Evolutionary conservation across 1,140 invertebrate species (phyloP).

Genomic region (Drosophila azteca): DNA sequence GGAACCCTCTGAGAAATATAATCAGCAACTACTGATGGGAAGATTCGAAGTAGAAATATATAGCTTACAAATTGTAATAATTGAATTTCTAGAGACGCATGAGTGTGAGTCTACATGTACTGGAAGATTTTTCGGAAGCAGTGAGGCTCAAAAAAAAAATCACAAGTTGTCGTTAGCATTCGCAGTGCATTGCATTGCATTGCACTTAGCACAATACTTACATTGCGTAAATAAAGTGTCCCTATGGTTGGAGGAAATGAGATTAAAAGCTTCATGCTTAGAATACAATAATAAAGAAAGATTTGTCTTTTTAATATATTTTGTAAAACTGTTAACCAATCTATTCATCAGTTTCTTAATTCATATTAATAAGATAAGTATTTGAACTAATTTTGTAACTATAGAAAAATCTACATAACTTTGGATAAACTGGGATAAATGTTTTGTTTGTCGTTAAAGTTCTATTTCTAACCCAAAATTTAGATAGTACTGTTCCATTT

Average conservation of each 20-base stretch:
- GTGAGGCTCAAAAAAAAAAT: conserved; percentile 15
- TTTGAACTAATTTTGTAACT: conserved; percentile 11
- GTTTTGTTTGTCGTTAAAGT: conserved; percentile 2
- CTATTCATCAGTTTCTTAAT: conserved; percentile 16
- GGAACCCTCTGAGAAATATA: too few relatives aligned
- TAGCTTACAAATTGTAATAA: too few relatives aligned
- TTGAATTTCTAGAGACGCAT: too few relatives aligned
- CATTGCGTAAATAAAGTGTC: too few relatives aligned
- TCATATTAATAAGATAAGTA: conserved; percentile 4
- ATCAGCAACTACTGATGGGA: too few relatives aligned
- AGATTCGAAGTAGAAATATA: too few relatives aligned
- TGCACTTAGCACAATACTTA: too few relatives aligned
- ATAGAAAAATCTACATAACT: conserved; percentile 39
- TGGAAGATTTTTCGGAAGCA: not conserved
- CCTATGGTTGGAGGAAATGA: not conserved
- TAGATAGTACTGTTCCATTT: conserved; percentile 3
- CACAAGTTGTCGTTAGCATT: too few relatives aligned
- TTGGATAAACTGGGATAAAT: conserved; percentile 9
- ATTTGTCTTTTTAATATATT: not conserved
- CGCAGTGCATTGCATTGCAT: too few relatives aligned
- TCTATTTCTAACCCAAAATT: conserved; percentile 19
- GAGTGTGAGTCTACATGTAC: too few relatives aligned
- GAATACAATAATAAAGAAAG: not conserved
- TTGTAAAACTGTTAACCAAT: conserved; percentile 23
- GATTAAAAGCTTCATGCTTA: conserved; percentile 10